Evolutionary conservation across 2,797 vertebrate genomes (phyloP).

Genomic region (Peromyscus melanophrys): DNA sequence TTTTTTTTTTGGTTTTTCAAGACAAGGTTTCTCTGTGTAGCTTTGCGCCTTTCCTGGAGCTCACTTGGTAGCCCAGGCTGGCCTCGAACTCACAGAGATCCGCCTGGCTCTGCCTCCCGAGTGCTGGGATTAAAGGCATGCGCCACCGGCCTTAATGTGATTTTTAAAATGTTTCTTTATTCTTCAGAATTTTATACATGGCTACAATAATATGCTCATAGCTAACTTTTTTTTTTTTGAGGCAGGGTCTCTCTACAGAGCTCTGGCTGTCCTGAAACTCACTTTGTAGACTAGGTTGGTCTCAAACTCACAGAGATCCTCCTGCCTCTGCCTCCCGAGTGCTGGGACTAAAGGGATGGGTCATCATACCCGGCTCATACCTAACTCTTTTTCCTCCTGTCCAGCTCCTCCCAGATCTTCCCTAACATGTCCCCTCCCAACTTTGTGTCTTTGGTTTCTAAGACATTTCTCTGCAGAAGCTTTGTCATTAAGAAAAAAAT

Average conservation of each 20-base stretch:
- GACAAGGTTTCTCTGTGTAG: too few relatives aligned
- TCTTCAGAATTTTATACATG: neutral
- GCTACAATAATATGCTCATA: neutral
- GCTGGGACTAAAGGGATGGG: neutral
- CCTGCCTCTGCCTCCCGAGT: neutral
- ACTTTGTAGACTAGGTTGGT: neutral
- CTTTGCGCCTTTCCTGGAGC: too few relatives aligned
- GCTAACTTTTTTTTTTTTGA: neutral
- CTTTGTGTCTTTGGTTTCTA: neutral
- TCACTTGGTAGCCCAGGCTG: too few relatives aligned
- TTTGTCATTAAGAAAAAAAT: constrained; percentile 27
- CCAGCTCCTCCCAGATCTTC: neutral
- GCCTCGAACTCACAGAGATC: too few relatives aligned
- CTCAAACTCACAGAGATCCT: neutral
- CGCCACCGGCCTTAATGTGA: too few relatives aligned
- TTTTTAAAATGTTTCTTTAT: neutral
- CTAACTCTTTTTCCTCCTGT: neutral
- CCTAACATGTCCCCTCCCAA: neutral
- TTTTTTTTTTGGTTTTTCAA: too few relatives aligned
- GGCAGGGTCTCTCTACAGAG: neutral
- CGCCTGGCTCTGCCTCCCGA: too few relatives aligned
- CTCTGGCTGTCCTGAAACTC: neutral
- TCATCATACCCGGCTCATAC: neutral
- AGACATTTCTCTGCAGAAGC: neutral
- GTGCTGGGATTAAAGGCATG: too few relatives aligned